Conservation (phyloP, 2,888 invertebrate species). For the Polydrusus tereticollis region DNA sequence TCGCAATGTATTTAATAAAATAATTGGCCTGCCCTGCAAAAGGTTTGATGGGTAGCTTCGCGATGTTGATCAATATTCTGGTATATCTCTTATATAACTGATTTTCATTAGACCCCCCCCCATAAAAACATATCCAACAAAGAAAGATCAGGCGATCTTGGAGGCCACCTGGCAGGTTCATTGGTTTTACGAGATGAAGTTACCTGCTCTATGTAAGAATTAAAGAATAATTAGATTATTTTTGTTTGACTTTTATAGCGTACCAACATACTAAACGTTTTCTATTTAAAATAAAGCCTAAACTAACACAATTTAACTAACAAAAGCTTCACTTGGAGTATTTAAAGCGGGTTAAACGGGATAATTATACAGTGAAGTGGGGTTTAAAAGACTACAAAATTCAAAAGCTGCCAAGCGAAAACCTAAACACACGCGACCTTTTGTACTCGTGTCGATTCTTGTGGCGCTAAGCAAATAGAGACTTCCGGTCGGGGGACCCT, state of each 20-base stretch:
- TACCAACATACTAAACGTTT: neutral
- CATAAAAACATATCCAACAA: no score
- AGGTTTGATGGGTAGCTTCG: no score
- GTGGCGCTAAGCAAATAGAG: constrained; percentile 40
- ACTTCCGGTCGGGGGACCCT: constrained; percentile 32
- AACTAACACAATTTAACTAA: constrained; percentile 35
- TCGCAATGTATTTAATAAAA: no score
- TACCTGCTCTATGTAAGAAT: no score
- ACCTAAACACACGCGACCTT: constrained; percentile 45
- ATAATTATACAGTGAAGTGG: constrained; percentile 39
- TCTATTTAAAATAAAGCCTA: constrained; percentile 32
- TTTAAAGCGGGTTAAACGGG: constrained; percentile 28
- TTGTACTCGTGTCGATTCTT: constrained; percentile 37
- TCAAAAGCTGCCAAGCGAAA: constrained; percentile 40
- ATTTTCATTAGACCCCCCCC: no score
- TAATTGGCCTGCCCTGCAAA: no score
- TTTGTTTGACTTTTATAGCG: neutral
- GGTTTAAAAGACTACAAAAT: constrained; percentile 37
- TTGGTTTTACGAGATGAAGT: no score
- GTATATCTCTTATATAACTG: no score
- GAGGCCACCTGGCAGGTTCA: no score
- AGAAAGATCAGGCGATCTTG: no score
- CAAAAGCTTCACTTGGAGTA: constrained; percentile 31
- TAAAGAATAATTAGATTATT: neutral
- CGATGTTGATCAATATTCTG: no score